Percentiles rank a stretch among this genome's conserved stretches.
phyloP scores from a whole-genome alignment of 1,140 invertebrate species.

The Solenopsis fugax region DNA sequence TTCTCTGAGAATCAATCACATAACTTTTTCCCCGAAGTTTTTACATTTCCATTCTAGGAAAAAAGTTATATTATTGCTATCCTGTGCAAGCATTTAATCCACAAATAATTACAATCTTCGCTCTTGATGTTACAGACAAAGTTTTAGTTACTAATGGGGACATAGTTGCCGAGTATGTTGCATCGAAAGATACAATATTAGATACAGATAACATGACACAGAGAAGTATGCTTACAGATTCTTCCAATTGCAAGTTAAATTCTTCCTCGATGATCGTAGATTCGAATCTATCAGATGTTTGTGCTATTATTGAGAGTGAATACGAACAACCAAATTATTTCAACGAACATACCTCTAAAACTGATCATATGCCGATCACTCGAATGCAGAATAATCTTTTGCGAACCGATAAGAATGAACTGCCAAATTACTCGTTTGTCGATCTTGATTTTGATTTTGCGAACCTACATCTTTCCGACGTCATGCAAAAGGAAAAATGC shows the following conservation, averaged over 20 bases:
- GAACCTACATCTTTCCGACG: conserved; percentile 56
- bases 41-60: too few relatives aligned
- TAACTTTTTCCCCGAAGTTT: too few relatives aligned
- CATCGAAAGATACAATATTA: conserved; percentile 48
- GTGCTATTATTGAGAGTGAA: conserved; percentile 2
- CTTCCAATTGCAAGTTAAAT: neutral
- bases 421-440: neutral
- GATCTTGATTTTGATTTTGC: conserved; percentile 60
- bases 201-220: neutral
- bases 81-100: neutral
- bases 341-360: neutral
- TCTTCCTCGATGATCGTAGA: conserved; percentile 36
- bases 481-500: conserved; percentile 69
- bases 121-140: conserved; percentile 87
- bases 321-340: neutral
- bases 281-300: neutral
- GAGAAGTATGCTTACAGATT: neutral
- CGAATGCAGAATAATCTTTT: conserved; percentile 17
- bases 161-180: conserved; percentile 88
- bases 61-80: too few relatives aligned
- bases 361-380: neutral
- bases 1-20: too few relatives aligned
- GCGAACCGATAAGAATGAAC: neutral
- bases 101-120: conserved; percentile 58
- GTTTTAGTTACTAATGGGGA: conserved; percentile 88